These are phyloP conservation scores for Octodonta nipae DNA, from an alignment of 2,888 invertebrate genomes.

Conservation along the genomic window DNA sequence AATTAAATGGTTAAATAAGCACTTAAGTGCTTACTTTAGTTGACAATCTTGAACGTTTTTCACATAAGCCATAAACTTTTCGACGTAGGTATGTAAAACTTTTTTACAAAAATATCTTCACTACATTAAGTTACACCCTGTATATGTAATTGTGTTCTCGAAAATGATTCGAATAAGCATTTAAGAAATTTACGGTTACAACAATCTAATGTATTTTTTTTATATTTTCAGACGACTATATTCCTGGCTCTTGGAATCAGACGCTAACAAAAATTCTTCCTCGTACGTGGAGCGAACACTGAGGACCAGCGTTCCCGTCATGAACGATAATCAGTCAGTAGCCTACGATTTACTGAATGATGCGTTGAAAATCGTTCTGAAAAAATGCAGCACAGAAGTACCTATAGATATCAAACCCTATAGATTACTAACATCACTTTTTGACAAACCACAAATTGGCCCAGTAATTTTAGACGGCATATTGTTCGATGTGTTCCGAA, in stretches of 20 bases:
- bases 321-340: slow-evolving; percentile 26
- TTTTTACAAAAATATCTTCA: too few relatives aligned
- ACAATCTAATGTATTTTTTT: too few relatives aligned
- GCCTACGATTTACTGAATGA: slow-evolving; percentile 51
- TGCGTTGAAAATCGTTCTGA: slow-evolving; percentile 48
- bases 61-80: too few relatives aligned
- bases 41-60: too few relatives aligned
- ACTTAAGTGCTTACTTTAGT: too few relatives aligned
- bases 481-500: slow-evolving; percentile 62
- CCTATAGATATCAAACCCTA: slow-evolving; percentile 57
- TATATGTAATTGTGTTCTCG: too few relatives aligned
- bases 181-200: too few relatives aligned
- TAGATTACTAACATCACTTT: slow-evolving; percentile 64
- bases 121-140: too few relatives aligned
- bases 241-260: slow-evolving; percentile 69
- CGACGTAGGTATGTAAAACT: too few relatives aligned
- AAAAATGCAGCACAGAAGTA: slow-evolving; percentile 38
- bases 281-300: slow-evolving; percentile 43
- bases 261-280: slow-evolving; percentile 50
- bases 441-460: slow-evolving; percentile 80
- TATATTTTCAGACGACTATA: slow-evolving; percentile 53
- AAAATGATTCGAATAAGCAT: too few relatives aligned
- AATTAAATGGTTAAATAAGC: too few relatives aligned
- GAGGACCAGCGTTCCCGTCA: slow-evolving; percentile 36
- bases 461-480: slow-evolving; percentile 63